Conservation (phyloP, 2,797 vertebrate genomes). For the Amazona ochrocephala region DNA sequence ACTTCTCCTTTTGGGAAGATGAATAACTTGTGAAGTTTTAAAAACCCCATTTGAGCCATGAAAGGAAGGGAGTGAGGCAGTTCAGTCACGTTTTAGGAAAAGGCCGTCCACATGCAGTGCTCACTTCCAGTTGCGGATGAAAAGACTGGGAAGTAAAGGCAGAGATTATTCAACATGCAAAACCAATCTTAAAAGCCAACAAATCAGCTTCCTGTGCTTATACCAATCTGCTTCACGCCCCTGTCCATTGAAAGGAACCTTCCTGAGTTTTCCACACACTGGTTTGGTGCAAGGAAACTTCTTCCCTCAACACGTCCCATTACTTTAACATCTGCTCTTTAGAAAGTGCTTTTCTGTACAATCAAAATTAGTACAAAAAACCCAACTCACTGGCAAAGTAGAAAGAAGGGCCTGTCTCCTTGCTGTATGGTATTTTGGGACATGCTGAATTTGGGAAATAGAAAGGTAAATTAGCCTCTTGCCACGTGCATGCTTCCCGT, state of each 20-base stretch:
- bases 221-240: not conserved
- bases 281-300: slow-evolving; percentile 76
- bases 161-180: not conserved
- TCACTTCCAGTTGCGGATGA: not conserved
- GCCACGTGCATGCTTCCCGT: slow-evolving; percentile 73
- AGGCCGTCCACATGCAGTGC: not conserved
- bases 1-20: not conserved
- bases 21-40: not conserved
- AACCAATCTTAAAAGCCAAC: not conserved
- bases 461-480: slow-evolving; percentile 85
- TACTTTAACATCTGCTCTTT: slow-evolving; percentile 75
- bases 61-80: not conserved
- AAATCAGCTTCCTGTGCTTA: not conserved
- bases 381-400: slow-evolving; percentile 88
- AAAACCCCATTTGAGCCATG: not conserved
- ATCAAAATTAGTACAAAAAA: slow-evolving; percentile 83
- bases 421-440: slow-evolving; percentile 88
- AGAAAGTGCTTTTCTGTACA: slow-evolving; percentile 79
- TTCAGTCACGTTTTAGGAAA: not conserved
- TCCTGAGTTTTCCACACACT: slow-evolving; percentile 49
- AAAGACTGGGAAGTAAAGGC: not conserved
- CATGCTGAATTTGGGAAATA: slow-evolving; percentile 88
- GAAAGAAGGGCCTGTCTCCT: slow-evolving; percentile 88
- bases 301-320: slow-evolving; percentile 71
- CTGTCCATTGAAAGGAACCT: slow-evolving; percentile 37